These are phyloP conservation scores for Dicycla oo DNA, from an alignment of 2,888 invertebrate species.

Conservation along the genomic window DNA sequence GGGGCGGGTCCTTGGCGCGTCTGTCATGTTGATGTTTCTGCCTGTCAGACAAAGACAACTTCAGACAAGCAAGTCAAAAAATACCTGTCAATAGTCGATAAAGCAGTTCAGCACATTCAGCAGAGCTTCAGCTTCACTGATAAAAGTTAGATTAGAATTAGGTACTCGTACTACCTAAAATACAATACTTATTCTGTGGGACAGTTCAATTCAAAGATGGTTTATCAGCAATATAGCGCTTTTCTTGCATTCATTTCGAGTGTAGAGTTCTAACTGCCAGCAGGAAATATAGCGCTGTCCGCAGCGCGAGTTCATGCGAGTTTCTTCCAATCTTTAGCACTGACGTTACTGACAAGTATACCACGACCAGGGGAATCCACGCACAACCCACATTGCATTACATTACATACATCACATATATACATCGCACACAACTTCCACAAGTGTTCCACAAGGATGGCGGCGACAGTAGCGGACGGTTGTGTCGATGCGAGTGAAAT, in stretches of 20 bases:
- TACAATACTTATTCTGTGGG: neutral
- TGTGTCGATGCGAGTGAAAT: conserved; percentile 66
- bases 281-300: conserved; percentile 7
- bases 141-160: too few species aligned
- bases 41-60: neutral
- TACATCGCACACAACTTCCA: neutral
- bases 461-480: conserved; percentile 72
- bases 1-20: neutral
- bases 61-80: conserved; percentile 2
- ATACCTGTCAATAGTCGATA: conserved; percentile 25
- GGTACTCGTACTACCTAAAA: neutral
- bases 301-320: conserved; percentile 31
- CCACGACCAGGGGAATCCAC: too few species aligned
- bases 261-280: neutral
- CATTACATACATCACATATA: too few species aligned
- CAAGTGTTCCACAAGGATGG: conserved; percentile 77
- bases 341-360: neutral
- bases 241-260: neutral
- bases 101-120: too few species aligned
- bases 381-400: too few species aligned
- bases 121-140: too few species aligned
- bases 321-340: conserved; percentile 14
- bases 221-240: conserved; percentile 12
- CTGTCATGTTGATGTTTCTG: conserved; percentile 3
- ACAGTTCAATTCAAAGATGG: neutral